These are phyloP conservation scores for Nematolebias whitei DNA, from an alignment of 2,113 vertebrate species.

Conservation along the genomic window DNA sequence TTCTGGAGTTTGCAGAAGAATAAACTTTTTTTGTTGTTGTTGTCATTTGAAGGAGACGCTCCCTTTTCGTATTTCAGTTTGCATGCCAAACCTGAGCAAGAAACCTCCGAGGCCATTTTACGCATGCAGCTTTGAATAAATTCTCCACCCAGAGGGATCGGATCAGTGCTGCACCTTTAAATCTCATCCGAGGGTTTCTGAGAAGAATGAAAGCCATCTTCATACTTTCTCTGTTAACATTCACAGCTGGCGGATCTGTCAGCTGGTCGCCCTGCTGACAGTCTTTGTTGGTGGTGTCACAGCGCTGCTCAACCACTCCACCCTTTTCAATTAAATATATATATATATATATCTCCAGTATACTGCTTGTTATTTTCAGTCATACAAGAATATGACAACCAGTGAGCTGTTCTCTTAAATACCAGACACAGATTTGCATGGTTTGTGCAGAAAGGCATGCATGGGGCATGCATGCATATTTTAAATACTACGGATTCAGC, in stretches of 20 bases:
- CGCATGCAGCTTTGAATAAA: background rate
- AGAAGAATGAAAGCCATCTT: constrained; percentile 42
- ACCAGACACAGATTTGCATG: constrained; percentile 4
- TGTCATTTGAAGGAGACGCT: background rate
- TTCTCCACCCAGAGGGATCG: background rate
- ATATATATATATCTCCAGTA: background rate
- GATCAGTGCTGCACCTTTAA: constrained; percentile 13
- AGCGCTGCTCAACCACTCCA: constrained; percentile 9
- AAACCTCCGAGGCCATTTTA: constrained; percentile 11
- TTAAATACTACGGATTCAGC: no score
- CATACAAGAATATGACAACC: background rate
- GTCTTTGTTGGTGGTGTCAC: constrained; percentile 42
- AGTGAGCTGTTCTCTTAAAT: constrained; percentile 19
- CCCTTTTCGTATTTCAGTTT: no score
- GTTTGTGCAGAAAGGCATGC: constrained; percentile 13
- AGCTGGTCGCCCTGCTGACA: background rate
- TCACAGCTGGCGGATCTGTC: constrained; percentile 3
- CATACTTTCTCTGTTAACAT: constrained; percentile 17
- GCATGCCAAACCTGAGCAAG: background rate
- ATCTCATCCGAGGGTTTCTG: constrained; percentile 25
- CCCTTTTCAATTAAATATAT: constrained; percentile 5
- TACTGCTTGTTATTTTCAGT: background rate
- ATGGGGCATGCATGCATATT: background rate
- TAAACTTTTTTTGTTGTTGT: background rate
- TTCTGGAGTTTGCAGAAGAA: background rate